Evolutionary conservation across 2,113 vertebrate genomes (phyloP).

Genomic region (Tachycineta bicolor): DNA sequence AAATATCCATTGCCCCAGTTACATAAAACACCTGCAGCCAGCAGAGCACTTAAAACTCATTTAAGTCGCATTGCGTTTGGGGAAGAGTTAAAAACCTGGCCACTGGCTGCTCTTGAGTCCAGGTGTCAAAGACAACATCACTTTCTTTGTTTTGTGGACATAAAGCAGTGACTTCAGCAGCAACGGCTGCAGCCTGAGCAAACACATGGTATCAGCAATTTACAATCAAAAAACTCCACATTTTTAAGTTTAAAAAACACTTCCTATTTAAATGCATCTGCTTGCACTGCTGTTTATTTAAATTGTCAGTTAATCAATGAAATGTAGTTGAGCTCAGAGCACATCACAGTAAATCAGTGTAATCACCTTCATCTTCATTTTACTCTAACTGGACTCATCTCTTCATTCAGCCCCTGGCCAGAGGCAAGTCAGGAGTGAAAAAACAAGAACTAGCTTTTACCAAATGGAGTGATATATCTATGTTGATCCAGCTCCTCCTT

Average conservation of each 20-base stretch:
- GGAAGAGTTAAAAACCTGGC: neutral
- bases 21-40: constrained; percentile 28
- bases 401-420: neutral
- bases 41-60: constrained; percentile 24
- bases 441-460: neutral
- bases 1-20: constrained; percentile 30
- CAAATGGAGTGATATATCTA: neutral
- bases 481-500: neutral
- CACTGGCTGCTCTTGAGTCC: neutral
- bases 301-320: constrained; percentile 10
- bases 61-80: neutral
- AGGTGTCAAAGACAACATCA: neutral
- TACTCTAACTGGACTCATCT: neutral
- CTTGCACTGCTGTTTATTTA: neutral
- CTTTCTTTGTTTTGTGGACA: neutral
- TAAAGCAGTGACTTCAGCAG: neutral
- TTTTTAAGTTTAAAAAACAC: neutral
- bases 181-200: neutral
- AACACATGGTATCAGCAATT: neutral
- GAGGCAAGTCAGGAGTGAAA: neutral
- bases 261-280: neutral
- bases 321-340: neutral
- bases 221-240: neutral
- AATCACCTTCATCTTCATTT: constrained; percentile 1
- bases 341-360: neutral